Conservation (phyloP, 2,113 vertebrate genomes). For the Pongo abelii region DNA sequence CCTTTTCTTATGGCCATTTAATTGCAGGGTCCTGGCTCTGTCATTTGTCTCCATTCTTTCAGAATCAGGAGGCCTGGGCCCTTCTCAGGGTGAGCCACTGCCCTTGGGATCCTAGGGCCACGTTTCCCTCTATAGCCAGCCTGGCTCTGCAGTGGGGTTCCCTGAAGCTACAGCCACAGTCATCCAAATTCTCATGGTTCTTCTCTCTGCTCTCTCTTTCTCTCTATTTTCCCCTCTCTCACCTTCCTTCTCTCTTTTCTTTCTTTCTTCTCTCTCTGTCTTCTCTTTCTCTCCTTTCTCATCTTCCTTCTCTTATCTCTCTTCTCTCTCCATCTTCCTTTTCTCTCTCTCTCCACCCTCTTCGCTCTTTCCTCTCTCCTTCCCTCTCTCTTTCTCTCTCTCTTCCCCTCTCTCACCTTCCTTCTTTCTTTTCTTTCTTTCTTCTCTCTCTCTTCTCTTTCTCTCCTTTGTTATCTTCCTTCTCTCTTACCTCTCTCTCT, state of each 20-base stretch:
- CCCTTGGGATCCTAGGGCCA: not conserved
- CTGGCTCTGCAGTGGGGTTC: no score
- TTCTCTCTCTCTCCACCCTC: not conserved
- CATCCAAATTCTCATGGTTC: rapidly evolving
- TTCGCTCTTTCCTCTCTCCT: not conserved
- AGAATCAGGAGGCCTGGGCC: not conserved
- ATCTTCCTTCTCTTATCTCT: not conserved
- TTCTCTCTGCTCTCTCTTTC: no score
- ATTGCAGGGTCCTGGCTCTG: conserved; percentile 57
- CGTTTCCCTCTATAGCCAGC: no score
- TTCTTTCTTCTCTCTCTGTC: not conserved
- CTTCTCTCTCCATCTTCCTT: not conserved
- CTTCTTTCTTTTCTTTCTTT: no score
- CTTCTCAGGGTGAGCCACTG: not conserved
- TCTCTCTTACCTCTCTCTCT: not conserved
- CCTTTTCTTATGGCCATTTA: conserved; percentile 64
- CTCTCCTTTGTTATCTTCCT: not conserved
- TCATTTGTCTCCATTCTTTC: conserved; percentile 50
- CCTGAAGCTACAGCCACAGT: rapidly evolving
- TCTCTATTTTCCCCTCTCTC: not conserved
- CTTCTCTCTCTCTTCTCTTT: not conserved
- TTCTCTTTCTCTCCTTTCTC: no score
- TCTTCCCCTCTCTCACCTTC: not conserved
- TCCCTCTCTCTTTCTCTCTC: not conserved
- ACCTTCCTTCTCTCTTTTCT: not conserved